Conservation (phyloP, 2,888 invertebrate genomes). For the Minunthozetes semirufus region DNA sequence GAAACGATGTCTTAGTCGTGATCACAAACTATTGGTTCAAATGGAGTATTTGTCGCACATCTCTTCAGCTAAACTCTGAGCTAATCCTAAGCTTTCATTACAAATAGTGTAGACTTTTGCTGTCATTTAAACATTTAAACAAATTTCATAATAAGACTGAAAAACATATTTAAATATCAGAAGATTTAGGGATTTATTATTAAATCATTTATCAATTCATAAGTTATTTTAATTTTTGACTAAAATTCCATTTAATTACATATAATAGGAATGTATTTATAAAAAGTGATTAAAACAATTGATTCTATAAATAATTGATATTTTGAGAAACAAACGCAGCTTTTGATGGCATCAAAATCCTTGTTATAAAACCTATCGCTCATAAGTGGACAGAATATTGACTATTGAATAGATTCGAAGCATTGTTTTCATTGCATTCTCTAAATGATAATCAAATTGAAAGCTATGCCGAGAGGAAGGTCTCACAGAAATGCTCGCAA, state of each 20-base stretch:
- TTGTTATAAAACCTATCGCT: no score
- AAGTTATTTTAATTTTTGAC: neutral
- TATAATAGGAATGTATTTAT: neutral
- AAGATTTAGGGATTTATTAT: neutral
- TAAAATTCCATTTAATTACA: conserved; percentile 2
- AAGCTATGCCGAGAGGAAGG: neutral
- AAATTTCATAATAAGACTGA: neutral
- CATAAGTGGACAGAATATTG: neutral
- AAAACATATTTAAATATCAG: neutral
- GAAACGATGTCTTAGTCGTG: neutral
- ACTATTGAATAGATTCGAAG: neutral
- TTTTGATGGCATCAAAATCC: no score
- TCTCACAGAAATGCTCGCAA: no score
- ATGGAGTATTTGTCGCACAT: conserved; percentile 18
- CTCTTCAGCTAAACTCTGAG: neutral
- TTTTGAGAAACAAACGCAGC: neutral
- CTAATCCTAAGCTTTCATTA: neutral
- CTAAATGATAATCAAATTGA: conserved; percentile 1
- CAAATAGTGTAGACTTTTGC: no score
- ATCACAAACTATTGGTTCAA: neutral
- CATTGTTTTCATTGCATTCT: conserved; percentile 1
- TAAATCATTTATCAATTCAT: neutral
- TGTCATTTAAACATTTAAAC: no score
- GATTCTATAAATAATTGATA: neutral
- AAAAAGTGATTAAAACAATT: neutral